Base-by-base conservation (phyloP, 2,888 invertebrate species). In the Drosophila lutescens region DNA sequence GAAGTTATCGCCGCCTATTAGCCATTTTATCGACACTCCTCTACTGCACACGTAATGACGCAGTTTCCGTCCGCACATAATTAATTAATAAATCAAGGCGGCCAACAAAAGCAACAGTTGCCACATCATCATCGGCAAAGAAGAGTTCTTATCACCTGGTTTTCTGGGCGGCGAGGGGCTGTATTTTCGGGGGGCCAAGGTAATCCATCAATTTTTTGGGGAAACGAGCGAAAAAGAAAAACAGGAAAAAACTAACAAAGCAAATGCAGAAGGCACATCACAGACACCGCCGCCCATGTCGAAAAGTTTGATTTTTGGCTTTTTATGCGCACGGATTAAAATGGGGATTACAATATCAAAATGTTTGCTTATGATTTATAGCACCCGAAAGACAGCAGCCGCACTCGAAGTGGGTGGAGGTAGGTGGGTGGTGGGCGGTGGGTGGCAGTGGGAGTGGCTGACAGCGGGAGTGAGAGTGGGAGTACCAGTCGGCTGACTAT, bases 311-410 rank as follows among this genome's bases (percentile, higher is more conserved):
- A 89, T 86, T 86, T 86, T 89, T 86, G 86, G 82, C 87, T 89
- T 86, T 89, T 86, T 89, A 89, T 89, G 89, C 88, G 88, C 70
- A 77, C 71, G 88, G 87, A 86, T 86, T 86, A 86, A 89, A 88
- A 81, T 86, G 81, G 80, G 88, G 89, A 90, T 90, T 90, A 88
- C 88, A 78, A 88, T 84, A 88, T 89, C 89, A 90, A 89, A 89
- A 88, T 84, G 90, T 90, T 89, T 90, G 79, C 87, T 82, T 81
- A 83, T 85, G 90, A 89, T 88, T 90, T 90, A 89, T 90, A 75
- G 76, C 77, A 73, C 71, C 74, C 65, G 56, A 70, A 87, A 85
- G 81, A 79, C 73, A 77, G 77, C 73, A 78, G 79, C 76, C 56
- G 76, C 69, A 41, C 56, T 30, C 41, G 51, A 47, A 62, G 41